Conservation (phyloP, 2,797 vertebrate genomes). For the Syngnathus acus region DNA sequence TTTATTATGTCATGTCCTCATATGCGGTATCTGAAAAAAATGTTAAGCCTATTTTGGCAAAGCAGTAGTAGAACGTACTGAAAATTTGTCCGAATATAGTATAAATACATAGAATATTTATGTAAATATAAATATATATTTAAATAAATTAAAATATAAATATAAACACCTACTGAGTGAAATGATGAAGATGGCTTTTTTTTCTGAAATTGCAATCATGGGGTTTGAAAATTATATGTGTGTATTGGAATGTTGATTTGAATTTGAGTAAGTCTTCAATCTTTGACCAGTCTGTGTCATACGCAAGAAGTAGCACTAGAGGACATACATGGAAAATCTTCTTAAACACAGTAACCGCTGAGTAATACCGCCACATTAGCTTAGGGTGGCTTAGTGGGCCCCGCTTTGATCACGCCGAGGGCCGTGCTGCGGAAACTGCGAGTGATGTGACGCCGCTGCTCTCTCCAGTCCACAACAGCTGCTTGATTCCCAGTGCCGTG, state of each 20-base stretch:
- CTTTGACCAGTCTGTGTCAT: too few relatives aligned
- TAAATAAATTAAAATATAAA: too few relatives aligned
- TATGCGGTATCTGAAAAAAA: not conserved
- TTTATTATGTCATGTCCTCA: not conserved
- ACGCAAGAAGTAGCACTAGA: too few relatives aligned
- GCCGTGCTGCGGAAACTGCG: conserved; percentile 61
- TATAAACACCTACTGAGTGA: too few relatives aligned
- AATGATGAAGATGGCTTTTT: too few relatives aligned
- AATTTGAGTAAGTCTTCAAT: too few relatives aligned
- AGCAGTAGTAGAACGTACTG: not conserved
- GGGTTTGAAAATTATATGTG: too few relatives aligned
- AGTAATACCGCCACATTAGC: conserved; percentile 41
- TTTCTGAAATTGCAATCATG: too few relatives aligned
- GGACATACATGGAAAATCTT: not conserved
- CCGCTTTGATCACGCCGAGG: conserved; percentile 64
- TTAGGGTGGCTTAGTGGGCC: conserved; percentile 52
- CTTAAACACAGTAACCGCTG: not conserved
- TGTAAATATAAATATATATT: too few relatives aligned
- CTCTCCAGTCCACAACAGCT: conserved; percentile 76
- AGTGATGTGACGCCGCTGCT: conserved; percentile 63
- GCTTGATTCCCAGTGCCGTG: conserved; percentile 68
- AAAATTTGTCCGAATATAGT: not conserved
- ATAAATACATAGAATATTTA: not conserved
- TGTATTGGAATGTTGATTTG: too few relatives aligned
- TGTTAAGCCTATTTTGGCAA: not conserved